Conservation (phyloP, 2,113 vertebrate genomes). For the Nycticorax nycticorax region DNA sequence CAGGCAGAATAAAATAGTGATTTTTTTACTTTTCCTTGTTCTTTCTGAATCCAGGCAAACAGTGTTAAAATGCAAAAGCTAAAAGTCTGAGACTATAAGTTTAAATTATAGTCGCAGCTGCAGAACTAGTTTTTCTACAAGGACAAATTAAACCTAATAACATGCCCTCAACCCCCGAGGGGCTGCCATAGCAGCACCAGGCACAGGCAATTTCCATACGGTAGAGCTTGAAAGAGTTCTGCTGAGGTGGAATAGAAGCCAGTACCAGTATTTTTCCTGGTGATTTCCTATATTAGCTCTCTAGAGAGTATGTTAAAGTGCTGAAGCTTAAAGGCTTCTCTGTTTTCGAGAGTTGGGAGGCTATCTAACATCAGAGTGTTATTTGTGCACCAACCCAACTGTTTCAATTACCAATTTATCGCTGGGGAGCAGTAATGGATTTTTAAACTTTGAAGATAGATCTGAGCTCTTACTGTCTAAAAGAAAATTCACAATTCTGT, state of each 20-base stretch:
- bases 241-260: neutral
- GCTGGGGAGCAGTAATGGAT: neutral
- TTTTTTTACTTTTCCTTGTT: neutral
- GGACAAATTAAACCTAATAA: neutral
- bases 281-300: neutral
- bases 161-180: fast-evolving
- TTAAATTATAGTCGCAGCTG: neutral
- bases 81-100: neutral
- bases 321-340: neutral
- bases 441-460: neutral
- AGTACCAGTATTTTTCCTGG: neutral
- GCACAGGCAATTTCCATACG: neutral
- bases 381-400: neutral
- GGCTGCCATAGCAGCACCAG: neutral
- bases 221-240: neutral
- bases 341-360: neutral
- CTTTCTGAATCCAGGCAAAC: neutral
- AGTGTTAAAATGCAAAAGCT: neutral
- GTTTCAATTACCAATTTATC: slow-evolving; percentile 35
- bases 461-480: neutral
- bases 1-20: neutral
- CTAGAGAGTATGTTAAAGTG: neutral
- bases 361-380: neutral
- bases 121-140: neutral
- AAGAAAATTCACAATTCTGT: neutral